Percentiles rank a stretch among this genome's conserved stretches.
phyloP scores from a whole-genome alignment of 2,888 invertebrate genomes.

The Amorpha juglandis region DNA sequence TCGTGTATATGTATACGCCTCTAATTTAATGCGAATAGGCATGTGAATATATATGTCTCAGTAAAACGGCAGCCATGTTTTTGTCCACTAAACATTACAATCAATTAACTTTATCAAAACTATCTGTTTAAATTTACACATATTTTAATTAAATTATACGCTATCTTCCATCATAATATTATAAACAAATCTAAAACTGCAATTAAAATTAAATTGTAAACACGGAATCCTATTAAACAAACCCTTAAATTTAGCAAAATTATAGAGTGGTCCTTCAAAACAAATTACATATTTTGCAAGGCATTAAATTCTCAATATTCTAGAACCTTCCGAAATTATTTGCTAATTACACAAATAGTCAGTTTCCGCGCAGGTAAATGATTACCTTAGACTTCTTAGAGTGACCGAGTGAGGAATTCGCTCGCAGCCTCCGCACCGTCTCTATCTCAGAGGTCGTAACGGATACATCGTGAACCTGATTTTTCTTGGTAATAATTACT shows the following conservation, averaged over 20 bases:
- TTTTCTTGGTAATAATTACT: conserved; percentile 4
- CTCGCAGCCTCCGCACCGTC: conserved; percentile 14
- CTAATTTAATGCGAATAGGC: too few species aligned
- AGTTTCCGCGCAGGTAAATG: conserved; percentile 19
- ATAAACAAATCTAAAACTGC: neutral
- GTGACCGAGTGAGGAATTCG: conserved; percentile 31
- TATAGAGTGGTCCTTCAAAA: neutral
- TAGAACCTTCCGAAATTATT: neutral
- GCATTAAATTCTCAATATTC: neutral
- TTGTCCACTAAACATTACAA: too few species aligned
- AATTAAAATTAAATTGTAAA: neutral
- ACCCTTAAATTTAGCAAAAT: neutral
- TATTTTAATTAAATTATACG: neutral
- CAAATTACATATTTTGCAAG: neutral
- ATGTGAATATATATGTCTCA: too few species aligned
- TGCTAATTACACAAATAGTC: neutral
- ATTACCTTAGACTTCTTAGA: conserved; percentile 32
- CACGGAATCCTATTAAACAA: neutral
- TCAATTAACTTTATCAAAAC: too few species aligned
- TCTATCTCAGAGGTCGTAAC: neutral
- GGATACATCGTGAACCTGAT: neutral
- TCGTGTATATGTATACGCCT: too few species aligned
- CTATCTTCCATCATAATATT: neutral
- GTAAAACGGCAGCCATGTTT: too few species aligned
- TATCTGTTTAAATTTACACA: too few species aligned